Base-by-base conservation (phyloP, 2,113 vertebrate genomes). In the Colossoma macropomum region DNA sequence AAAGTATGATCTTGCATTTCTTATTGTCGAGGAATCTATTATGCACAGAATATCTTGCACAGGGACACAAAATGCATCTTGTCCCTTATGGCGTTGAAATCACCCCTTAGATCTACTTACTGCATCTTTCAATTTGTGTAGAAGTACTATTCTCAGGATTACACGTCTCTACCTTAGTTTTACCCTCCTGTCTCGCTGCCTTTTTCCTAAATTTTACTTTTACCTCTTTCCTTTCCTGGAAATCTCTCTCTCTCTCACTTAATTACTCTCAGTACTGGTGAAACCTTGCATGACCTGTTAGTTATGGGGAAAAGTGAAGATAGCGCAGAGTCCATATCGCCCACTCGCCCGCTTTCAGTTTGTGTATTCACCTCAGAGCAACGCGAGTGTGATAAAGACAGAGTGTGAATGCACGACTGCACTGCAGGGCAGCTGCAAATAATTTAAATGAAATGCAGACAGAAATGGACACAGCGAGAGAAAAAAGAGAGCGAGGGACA, bases 361-460 rank as follows among this genome's bases (percentile, higher is more conserved):
- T 62, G 23, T 62, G 9, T 62, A 62, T 62, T 27, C 59, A 62
- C 59, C 59, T 62, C 59, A 62, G 25, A 62, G 59, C 59, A 27
- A 38, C 2, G 7, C 19, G 8, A 23, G 30, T 41, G 66, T 41
- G 66, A 66, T 1, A 63, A 28, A 12, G 60, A 63, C 27, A 66
- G 28, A 66, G 59, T 66, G 23, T 48, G 60, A 52, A 60, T 54
- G 45, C 5, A 25, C 10, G 32, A 38, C 27, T 25, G 56, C 23
- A 62, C n/a, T 21, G 34, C 52, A 80, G 28, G 63, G 25, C 32
- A 81, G 32, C 30, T 32, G 38, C 70, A 81, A 62, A 38, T 73
- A 21, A 63, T 63, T 81, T 16, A 41, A 60, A 62, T 41, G 25
- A 45, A 62, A 66, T 9, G 27, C 34, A n/a, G 19, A 45, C 13